Evolutionary conservation across 2,888 invertebrate species (phyloP).

Genomic region (Noctua pronuba): DNA sequence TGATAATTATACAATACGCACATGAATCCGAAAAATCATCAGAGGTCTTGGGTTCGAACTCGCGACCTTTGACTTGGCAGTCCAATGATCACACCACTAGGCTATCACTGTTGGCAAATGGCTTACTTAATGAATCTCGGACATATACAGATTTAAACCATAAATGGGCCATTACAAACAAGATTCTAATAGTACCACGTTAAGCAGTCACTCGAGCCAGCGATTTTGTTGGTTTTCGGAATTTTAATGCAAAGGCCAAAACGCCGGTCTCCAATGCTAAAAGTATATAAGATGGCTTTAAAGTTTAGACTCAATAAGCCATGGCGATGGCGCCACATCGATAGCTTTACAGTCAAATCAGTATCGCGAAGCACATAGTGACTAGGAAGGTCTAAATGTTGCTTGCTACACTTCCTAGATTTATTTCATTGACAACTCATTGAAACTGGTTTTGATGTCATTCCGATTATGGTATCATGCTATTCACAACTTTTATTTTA

Average conservation of each 20-base stretch:
- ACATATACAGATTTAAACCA: not conserved
- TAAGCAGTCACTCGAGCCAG: not conserved
- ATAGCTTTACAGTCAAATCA: not conserved
- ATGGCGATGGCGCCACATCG: too few relatives aligned
- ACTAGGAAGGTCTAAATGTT: not conserved
- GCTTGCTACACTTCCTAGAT: not conserved
- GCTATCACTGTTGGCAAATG: too few relatives aligned
- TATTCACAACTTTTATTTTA: too few relatives aligned
- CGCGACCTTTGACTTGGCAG: too few relatives aligned
- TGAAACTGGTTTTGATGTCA: slow-evolving; percentile 4
- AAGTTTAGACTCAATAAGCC: not conserved
- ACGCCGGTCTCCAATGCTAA: not conserved
- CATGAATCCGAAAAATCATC: too few relatives aligned
- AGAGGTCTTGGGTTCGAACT: too few relatives aligned
- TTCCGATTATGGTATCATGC: not conserved
- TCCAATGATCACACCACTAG: too few relatives aligned
- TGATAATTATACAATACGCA: too few relatives aligned
- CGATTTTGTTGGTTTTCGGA: not conserved
- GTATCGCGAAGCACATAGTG: not conserved
- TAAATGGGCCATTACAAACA: not conserved
- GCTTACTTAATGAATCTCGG: not conserved
- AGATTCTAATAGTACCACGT: not conserved
- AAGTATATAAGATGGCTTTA: not conserved
- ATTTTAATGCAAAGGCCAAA: not conserved
- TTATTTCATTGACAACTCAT: not conserved